Conservation (phyloP, 1,140 invertebrate genomes). For the Ectropis grisescens region DNA sequence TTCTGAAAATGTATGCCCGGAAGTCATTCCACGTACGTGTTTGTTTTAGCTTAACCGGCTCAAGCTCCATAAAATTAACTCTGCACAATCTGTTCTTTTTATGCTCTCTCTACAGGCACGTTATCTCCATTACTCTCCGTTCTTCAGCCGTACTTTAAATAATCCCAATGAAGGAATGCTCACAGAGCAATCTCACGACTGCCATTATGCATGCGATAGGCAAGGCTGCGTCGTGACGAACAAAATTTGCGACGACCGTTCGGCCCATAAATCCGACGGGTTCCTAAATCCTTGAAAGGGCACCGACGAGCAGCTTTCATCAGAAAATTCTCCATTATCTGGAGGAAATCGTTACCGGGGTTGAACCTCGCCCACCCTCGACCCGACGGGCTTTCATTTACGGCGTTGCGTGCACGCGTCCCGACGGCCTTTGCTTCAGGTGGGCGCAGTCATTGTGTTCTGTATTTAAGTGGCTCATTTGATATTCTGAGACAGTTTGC, state of each 20-base stretch:
- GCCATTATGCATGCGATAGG: conserved; percentile 41
- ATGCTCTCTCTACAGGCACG: conserved; percentile 24
- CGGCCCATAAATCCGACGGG: conserved; percentile 51
- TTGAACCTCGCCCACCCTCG: conserved; percentile 47
- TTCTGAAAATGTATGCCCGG: conserved; percentile 21
- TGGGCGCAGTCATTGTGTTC: conserved; percentile 61
- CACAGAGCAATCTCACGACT: conserved; percentile 19
- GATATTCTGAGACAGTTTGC: conserved; percentile 66
- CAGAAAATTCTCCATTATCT: conserved; percentile 66
- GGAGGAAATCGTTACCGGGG: conserved; percentile 63
- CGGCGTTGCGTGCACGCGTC: conserved; percentile 61
- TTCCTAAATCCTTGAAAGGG: conserved; percentile 60
- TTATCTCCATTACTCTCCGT: conserved; percentile 31
- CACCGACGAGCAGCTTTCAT: conserved; percentile 59
- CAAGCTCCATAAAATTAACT: conserved; percentile 33
- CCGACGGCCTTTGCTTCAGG: conserved; percentile 57
- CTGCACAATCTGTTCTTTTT: conserved; percentile 25
- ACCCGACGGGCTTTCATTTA: conserved; percentile 59
- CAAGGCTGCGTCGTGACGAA: conserved; percentile 39
- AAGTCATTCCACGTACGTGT: conserved; percentile 33
- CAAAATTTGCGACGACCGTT: conserved; percentile 50
- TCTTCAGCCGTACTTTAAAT: conserved; percentile 20
- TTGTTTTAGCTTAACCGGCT: conserved; percentile 36
- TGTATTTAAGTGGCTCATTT: conserved; percentile 68
- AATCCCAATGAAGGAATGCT: conserved; percentile 30